Conservation (phyloP, 2,113 vertebrate genomes). For the Hemibagrus wyckioides region DNA sequence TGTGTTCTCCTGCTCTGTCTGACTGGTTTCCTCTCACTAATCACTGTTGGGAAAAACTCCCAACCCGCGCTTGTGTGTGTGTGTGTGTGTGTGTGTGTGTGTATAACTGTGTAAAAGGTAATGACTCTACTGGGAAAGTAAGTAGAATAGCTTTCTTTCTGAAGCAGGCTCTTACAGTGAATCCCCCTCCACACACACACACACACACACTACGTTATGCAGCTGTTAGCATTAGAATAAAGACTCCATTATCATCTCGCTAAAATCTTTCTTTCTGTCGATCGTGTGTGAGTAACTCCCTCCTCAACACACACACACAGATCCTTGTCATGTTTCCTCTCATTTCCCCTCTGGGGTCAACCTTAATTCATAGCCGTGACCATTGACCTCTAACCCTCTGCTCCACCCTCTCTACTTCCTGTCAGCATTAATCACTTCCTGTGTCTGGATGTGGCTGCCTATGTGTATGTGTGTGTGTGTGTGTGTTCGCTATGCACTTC, state of each 20-base stretch:
- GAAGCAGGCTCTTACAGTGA: neutral
- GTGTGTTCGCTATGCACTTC: neutral
- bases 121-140: conserved; percentile 16
- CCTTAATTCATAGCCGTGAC: conserved; percentile 45
- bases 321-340: conserved; percentile 21
- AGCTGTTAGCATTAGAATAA: conserved; percentile 35
- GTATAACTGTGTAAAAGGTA: conserved; percentile 6
- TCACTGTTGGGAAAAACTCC: conserved; percentile 35
- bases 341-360: conserved; percentile 33
- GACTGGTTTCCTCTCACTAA: conserved; percentile 43
- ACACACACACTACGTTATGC: conserved; percentile 10
- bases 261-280: conserved; percentile 24
- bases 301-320: conserved; percentile 25
- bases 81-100: conserved; percentile 23
- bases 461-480: conserved; percentile 1
- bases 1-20: conserved; percentile 45
- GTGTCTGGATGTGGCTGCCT: conserved; percentile 19
- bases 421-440: conserved; percentile 45
- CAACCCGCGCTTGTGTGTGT: conserved; percentile 25
- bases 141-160: conserved; percentile 16
- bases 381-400: conserved; percentile 28
- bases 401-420: conserved; percentile 42
- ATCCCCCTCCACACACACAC: conserved; percentile 16
- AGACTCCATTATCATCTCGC: conserved; percentile 23
- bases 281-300: conserved; percentile 17